Base-by-base conservation (phyloP, 2,113 vertebrate genomes). In the Channa maculata region DNA sequence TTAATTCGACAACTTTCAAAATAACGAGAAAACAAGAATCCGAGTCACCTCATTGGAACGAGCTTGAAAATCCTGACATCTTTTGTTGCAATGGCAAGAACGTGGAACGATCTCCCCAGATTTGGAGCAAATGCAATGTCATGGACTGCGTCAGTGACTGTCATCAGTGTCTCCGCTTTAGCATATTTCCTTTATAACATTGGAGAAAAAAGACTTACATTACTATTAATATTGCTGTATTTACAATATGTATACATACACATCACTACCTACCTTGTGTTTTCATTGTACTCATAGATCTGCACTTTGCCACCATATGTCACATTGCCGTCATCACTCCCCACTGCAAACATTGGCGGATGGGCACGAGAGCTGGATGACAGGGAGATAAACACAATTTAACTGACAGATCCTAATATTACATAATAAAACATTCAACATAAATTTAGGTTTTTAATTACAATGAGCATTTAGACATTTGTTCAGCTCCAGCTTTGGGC, bases 211-310 rank as follows among this genome's bases (percentile, higher is more conserved):
- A 82, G 72, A 57, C 52, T 1, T 59, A 15, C 12, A 4, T 48
- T 38, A 64, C 4, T 4, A 12, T 39, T 45, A 33, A 37, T 39
- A 55, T 3, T 55, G 14, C 1, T 49, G 1, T 5, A 33, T 43
- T 8, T 7, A 9, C 3, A 3, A 33, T 5, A 41, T 1, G 6
- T 4, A 33, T 4, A 9, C 24, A 46, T 2, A 52, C 3, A 39
- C 12, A 71, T 5, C 37, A 45, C 13, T 11, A 41, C 5, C 13
- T 37, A 98, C 98, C 98, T 96, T 72, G 96, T 99, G 71, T 98
- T 99, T 93, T 99, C 98, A 0, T 97, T 99, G 84, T 99, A 99
- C 88, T 99, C 98, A 6, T 98, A 99, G 84, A 99, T 96, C 86
- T 99, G 98, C 79, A 99, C 98, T 88, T 99, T 99, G 69, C 98